A percentile compares a stretch with the other conserved stretches of the same genome.
Evolutionary conservation across 2,113 vertebrate genomes (phyloP).

Genomic region (Mormyrus iriodes): DNA sequence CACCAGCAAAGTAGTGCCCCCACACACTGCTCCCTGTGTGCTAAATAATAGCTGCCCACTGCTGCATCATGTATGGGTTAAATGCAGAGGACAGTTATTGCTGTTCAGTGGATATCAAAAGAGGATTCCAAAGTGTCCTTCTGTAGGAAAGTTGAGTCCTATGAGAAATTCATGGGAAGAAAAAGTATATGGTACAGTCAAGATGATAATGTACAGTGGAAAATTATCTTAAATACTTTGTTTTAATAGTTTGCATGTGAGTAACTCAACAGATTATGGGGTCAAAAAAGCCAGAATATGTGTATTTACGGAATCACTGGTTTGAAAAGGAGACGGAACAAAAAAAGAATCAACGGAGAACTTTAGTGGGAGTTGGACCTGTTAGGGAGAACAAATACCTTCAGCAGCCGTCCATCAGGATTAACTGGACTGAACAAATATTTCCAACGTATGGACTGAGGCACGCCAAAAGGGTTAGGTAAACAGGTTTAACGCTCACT

Average conservation of each 20-base stretch:
- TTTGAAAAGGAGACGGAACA: background rate
- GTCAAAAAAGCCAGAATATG: background rate
- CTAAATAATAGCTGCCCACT: too few species aligned
- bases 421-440: background rate
- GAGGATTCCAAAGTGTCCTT: background rate
- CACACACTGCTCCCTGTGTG: too few species aligned
- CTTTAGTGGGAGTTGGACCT: background rate
- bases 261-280: background rate
- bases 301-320: background rate
- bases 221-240: too few species aligned
- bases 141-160: background rate
- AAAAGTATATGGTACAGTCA: background rate
- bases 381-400: background rate
- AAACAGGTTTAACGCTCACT: background rate
- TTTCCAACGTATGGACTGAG: background rate
- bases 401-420: background rate
- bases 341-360: background rate
- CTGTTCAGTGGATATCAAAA: background rate
- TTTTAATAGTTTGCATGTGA: too few species aligned
- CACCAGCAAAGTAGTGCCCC: too few species aligned
- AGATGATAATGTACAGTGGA: background rate
- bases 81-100: too few species aligned
- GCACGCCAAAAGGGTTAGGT: background rate
- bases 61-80: too few species aligned
- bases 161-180: background rate